Conservation (phyloP, 2,797 vertebrate species). For the Pantherophis vulpinus region DNA sequence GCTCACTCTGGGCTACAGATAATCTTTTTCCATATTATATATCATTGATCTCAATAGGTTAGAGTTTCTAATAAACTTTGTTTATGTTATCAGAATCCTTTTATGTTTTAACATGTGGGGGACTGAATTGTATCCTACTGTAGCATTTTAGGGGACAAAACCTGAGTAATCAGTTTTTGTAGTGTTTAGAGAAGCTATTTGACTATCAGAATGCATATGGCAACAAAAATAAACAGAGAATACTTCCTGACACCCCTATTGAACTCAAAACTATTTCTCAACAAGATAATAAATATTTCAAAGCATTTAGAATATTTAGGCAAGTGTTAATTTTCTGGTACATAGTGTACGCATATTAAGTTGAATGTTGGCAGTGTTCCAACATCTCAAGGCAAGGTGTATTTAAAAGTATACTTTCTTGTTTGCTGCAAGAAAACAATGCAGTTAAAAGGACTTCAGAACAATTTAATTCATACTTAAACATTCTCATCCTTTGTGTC, state of each 20-base stretch:
- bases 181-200: slow-evolving; percentile 40
- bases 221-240: slow-evolving; percentile 44
- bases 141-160: slow-evolving; percentile 5
- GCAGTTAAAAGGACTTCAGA: slow-evolving; percentile 30
- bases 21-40: not conserved
- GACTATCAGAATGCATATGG: slow-evolving; percentile 17
- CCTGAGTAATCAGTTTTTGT: slow-evolving; percentile 43
- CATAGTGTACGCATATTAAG: slow-evolving; percentile 5
- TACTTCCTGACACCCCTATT: slow-evolving; percentile 33
- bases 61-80: not conserved
- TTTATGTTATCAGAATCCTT: not conserved
- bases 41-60: not conserved
- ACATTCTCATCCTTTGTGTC: not conserved
- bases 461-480: slow-evolving; percentile 31
- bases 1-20: not conserved
- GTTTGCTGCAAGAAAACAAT: not conserved
- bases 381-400: not conserved
- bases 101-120: not conserved
- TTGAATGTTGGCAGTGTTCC: slow-evolving; percentile 12
- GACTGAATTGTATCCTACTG: not conserved
- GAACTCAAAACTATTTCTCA: slow-evolving; percentile 42
- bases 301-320: slow-evolving; percentile 30
- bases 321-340: slow-evolving; percentile 38
- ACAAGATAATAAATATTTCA: slow-evolving; percentile 52
- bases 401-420: slow-evolving; percentile 20